Percentiles rank a stretch among this genome's conserved stretches.
These are phyloP conservation scores for Brevimyrus niger DNA, from an alignment of 2,113 vertebrate species.

Conservation along the genomic window DNA sequence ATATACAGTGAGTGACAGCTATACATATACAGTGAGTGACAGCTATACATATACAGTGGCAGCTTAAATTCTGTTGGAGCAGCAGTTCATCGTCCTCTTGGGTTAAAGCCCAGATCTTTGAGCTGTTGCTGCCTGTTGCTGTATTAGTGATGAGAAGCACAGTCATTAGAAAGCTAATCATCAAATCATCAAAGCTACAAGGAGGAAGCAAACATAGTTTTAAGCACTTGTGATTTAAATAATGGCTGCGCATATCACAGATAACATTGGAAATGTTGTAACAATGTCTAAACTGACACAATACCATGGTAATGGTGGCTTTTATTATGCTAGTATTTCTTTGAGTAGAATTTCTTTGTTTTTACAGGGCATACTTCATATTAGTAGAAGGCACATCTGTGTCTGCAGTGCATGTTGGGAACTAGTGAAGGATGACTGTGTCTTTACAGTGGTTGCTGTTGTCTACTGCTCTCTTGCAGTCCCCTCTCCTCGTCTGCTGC, in stretches of 20 bases:
- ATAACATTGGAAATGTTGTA: background rate
- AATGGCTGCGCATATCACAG: background rate
- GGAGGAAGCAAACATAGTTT: background rate
- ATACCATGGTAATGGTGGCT: background rate
- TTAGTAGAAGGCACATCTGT: background rate
- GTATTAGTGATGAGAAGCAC: background rate
- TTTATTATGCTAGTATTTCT: background rate
- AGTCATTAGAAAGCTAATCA: background rate
- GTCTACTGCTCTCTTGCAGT: slow-evolving; percentile 19
- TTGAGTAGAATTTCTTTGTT: background rate
- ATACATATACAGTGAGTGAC: background rate
- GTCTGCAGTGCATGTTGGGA: background rate
- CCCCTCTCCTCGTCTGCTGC: background rate
- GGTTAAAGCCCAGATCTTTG: background rate
- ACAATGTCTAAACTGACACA: background rate
- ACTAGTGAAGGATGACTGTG: background rate
- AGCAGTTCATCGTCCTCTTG: background rate
- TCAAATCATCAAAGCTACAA: background rate
- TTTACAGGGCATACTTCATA: background rate
- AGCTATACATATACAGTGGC: background rate
- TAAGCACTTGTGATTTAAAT: background rate
- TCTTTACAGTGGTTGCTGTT: slow-evolving; percentile 9
- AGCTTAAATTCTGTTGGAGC: background rate
- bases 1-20: background rate
- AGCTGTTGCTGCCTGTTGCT: background rate